Evolutionary conservation across 2,113 vertebrate genomes (phyloP), one percentile per base, ranked within the genome.

Genomic region (Paradisaea rubra): DNA sequence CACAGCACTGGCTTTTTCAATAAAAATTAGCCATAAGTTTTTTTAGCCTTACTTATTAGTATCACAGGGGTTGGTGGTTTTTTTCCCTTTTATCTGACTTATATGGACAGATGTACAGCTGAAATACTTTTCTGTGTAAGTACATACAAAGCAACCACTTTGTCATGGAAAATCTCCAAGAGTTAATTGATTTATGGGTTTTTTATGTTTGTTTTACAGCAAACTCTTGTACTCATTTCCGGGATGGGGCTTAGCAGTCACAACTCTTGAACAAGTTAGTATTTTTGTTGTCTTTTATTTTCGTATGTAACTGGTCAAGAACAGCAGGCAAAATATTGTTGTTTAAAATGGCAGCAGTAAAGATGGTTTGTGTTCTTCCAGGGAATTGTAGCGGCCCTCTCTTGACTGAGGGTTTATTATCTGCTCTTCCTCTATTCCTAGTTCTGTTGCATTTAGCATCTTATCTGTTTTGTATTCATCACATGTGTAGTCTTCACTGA

Each of bases 191-290:
- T 66, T 79, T 49, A 24, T 59, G 33, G 0, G 7, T 15, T 61
- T 71, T 64, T 4, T 60, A 73, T 89, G 7, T 86, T 95, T 94
- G 15, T 92, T 91, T 86, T 95, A n/a, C 97, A 99, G 99, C 97
- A 99, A 99, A 95, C 97, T 99, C 86, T 86, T 99, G 4, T 99
- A 98, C 96, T 98, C 98, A 0, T 99, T 99, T 93, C 78, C 98
- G 45, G 99, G 99, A 72, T 99, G 99, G 99, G 97, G 96, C 23
- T 96, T 97, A 39, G 98, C 97, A 12, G 98, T 99, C 86, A 99
- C 98, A 47, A 97, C 97, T 63, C 98, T 99, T 91, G 96, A 98
- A 78, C 99, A 99, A 97, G 98, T 99, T 91, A 95, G 97, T 97
- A 56, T 77, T 88, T 95, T 81, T 88, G 8, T 10, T 77, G 11